Conservation (phyloP, 2,888 invertebrate species). For the Zaprionus obscuricornis region DNA sequence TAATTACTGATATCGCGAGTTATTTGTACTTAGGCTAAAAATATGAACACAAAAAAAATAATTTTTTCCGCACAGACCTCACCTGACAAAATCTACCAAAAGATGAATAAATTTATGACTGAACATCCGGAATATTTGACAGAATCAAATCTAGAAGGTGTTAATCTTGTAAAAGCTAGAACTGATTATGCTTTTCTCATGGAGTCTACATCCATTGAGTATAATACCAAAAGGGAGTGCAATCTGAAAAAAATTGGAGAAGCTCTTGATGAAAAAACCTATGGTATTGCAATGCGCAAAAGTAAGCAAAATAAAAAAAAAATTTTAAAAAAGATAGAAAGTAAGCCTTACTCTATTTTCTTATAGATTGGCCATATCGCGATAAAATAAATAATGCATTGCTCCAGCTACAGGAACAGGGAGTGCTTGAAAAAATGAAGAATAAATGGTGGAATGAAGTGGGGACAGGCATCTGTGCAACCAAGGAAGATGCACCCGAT, state of each 20-base stretch:
- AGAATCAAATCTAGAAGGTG: conserved; percentile 85
- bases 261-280: conserved; percentile 88
- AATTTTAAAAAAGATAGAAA: background rate
- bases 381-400: conserved; percentile 91
- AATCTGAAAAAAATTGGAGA: conserved; percentile 86
- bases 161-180: conserved; percentile 82
- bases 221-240: conserved; percentile 87
- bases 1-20: conserved; percentile 84
- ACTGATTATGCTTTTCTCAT: conserved; percentile 89
- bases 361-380: conserved; percentile 85
- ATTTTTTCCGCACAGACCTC: conserved; percentile 89
- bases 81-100: conserved; percentile 88
- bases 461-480: conserved; percentile 88
- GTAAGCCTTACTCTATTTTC: background rate
- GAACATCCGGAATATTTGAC: conserved; percentile 85
- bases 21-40: no score
- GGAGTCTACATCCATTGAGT: conserved; percentile 92
- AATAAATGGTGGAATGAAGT: conserved; percentile 96
- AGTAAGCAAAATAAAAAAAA: conserved; percentile 81
- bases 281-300: conserved; percentile 89
- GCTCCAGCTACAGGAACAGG: conserved; percentile 92
- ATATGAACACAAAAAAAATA: no score
- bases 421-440: conserved; percentile 90
- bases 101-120: conserved; percentile 92
- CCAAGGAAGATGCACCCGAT: conserved; percentile 76